Evolutionary conservation across 2,797 vertebrate genomes (phyloP).

Genomic region (Esox lucius): DNA sequence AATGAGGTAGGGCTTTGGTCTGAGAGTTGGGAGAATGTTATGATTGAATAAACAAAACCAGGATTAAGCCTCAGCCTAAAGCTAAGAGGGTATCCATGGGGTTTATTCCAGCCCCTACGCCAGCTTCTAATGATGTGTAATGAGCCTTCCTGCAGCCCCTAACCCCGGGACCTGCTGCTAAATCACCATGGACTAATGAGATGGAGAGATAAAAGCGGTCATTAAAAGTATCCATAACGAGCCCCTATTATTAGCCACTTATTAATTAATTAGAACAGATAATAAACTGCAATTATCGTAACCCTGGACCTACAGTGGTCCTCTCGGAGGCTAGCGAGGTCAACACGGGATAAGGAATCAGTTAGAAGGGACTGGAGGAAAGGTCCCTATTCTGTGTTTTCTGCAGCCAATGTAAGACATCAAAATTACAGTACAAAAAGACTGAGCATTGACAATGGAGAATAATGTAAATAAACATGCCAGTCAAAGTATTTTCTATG

Average conservation of each 20-base stretch:
- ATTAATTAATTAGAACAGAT: constrained; percentile 60
- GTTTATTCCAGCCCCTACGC: constrained; percentile 49
- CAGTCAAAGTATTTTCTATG: not conserved
- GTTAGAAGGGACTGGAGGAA: not conserved
- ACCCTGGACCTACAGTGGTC: constrained; percentile 30
- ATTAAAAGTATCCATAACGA: constrained; percentile 58
- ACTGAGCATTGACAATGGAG: not conserved
- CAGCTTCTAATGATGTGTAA: constrained; percentile 67
- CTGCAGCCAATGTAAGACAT: not conserved
- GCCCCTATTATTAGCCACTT: constrained; percentile 63
- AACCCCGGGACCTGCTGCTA: constrained; percentile 64
- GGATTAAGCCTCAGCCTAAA: constrained; percentile 44
- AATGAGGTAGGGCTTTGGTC: constrained; percentile 32
- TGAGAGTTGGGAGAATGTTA: constrained; percentile 37
- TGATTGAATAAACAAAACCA: constrained; percentile 15
- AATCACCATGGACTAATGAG: constrained; percentile 71
- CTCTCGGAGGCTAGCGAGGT: constrained; percentile 1
- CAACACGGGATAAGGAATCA: not conserved
- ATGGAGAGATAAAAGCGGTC: constrained; percentile 64
- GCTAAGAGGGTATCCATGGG: constrained; percentile 46
- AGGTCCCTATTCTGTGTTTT: not conserved
- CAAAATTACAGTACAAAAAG: not conserved
- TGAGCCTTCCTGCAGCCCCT: constrained; percentile 60
- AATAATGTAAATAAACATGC: not conserved
- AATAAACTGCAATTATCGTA: constrained; percentile 58